Conservation (phyloP, 2,888 invertebrate genomes). For the Meghimatium bilineatum region DNA sequence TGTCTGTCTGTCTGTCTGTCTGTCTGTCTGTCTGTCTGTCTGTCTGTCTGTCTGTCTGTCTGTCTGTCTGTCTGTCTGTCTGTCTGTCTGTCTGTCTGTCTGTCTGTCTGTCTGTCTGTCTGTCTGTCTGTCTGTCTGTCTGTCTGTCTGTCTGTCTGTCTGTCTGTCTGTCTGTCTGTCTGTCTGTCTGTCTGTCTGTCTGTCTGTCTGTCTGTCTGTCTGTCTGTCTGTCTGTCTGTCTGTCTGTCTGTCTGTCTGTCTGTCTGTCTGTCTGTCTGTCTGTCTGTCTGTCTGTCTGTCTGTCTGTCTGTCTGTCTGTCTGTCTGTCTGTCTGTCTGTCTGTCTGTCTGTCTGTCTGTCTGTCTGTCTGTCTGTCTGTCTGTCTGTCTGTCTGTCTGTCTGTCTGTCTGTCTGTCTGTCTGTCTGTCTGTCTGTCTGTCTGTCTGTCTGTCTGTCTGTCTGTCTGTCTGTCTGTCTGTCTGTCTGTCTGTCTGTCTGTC, state of each 20-base stretch:
- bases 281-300: slow-evolving; percentile 11
- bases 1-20: slow-evolving; percentile 15
- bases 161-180: slow-evolving; percentile 13
- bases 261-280: slow-evolving; percentile 14
- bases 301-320: slow-evolving; percentile 19
- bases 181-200: slow-evolving; percentile 18
- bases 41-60: slow-evolving; percentile 14
- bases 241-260: slow-evolving; percentile 10
- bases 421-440: slow-evolving; percentile 10
- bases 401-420: slow-evolving; percentile 14
- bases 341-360: slow-evolving; percentile 13
- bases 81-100: slow-evolving; percentile 16
- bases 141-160: slow-evolving; percentile 5
- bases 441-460: slow-evolving; percentile 16
- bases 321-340: slow-evolving; percentile 5
- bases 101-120: slow-evolving; percentile 6
- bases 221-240: slow-evolving; percentile 16
- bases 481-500: slow-evolving; percentile 22
- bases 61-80: slow-evolving; percentile 10
- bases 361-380: slow-evolving; percentile 15
- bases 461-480: slow-evolving; percentile 6
- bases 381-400: slow-evolving; percentile 14
- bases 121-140: slow-evolving; percentile 22
- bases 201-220: slow-evolving; percentile 12
- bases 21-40: slow-evolving; percentile 14